Base-by-base conservation (phyloP, 92 coral and sea anemone species). In the Phymanthus crucifer region DNA sequence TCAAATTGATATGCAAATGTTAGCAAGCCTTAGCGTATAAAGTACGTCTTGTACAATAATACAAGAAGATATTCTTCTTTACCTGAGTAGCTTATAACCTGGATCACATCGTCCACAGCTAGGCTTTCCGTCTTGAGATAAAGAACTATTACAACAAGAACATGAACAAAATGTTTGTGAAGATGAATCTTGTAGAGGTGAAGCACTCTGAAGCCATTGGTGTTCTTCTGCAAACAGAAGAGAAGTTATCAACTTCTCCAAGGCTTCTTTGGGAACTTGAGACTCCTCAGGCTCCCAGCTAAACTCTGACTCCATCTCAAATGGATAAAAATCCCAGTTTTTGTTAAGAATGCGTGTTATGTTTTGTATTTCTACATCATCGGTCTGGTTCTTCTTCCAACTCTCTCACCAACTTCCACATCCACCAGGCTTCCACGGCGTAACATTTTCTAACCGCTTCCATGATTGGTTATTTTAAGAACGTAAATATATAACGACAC, bases 161-260 rank as follows among this genome's bases (percentile, higher is more conserved):
- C 32, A 76, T 1, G 80, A 33, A 57, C 80, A 27, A 46, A 33
- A 27, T 32, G 71, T 76, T 5, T 40, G 24, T 12, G 40, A 57
- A 67, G 27, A 43, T 43, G 48, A 32, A n/a, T 21, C 37, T 76
- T 46, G 45, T 4, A 89, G 83, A 36, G 92, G 93, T 19, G 93
- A 85, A 12, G 85, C 77, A 57, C 87, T 74, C 32, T 78, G 82
- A 16, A 81, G 43, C 93, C 93, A 89, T 77, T 68, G 81, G 16
- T 70, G 71, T 70, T 86, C 80, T 78, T 89, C 93, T 26, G 93
- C 93, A 33, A 74, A 52, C 23, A 89, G 78, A 50, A 89, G 86
- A 78, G 83, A 74, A 66, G 87, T 37, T 16, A 89, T 29, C 66
- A 85, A 34, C 58, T 54, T 33, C 47, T 86, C 78, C 48, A 89